These are phyloP conservation scores for Tipula confusa DNA, from an alignment of 2,888 invertebrate genomes.

Conservation along the genomic window DNA sequence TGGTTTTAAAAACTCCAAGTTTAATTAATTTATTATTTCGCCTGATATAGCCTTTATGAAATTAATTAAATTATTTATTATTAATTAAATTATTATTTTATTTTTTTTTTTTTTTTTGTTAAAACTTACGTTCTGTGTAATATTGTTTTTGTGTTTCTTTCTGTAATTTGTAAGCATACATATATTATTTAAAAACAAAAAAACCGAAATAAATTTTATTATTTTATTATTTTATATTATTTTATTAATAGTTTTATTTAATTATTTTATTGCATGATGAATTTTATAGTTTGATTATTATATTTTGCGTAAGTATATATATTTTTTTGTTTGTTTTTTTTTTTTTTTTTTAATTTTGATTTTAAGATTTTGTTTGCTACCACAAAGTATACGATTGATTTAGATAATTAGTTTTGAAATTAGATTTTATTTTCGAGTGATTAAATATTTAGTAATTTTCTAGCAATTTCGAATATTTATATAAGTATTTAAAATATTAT, in stretches of 20 bases:
- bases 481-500: no score
- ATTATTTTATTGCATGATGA: not conserved
- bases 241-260: not conserved
- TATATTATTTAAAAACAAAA: not conserved
- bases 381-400: no score
- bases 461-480: no score
- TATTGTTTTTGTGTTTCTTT: not conserved
- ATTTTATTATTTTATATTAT: not conserved
- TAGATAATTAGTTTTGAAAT: no score
- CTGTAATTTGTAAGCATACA: not conserved
- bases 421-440: no score
- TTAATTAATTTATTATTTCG: not conserved
- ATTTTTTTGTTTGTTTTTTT: not conserved
- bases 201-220: not conserved
- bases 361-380: no score
- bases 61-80: not conserved
- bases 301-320: not conserved
- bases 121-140: conserved; percentile 12
- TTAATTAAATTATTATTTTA: not conserved
- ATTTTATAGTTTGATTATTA: not conserved
- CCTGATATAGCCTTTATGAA: not conserved
- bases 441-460: no score
- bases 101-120: not conserved
- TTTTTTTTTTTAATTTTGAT: no score
- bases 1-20: not conserved